These are phyloP conservation scores for Trididemnum nubilum DNA, from an alignment of 23 tunicate species.

Conservation along the genomic window DNA sequence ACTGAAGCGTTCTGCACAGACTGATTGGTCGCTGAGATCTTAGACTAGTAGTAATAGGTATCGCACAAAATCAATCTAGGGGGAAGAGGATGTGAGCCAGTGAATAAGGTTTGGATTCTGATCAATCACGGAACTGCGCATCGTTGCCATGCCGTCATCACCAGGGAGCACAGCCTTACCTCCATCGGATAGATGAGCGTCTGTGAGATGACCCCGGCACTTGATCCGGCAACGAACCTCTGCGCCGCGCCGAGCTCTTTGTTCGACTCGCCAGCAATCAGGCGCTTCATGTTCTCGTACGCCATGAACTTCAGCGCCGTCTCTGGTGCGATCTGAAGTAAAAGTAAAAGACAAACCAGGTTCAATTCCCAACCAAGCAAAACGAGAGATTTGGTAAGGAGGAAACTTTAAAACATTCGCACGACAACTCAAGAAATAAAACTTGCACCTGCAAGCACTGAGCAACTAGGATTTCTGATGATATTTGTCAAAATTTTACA, in stretches of 20 bases:
- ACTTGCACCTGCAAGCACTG: not conserved
- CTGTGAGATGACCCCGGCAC: constrained; percentile 94
- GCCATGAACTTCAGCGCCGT: constrained; percentile 90
- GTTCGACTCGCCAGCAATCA: constrained; percentile 40
- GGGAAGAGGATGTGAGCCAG: too few relatives aligned
- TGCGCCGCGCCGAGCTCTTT: constrained; percentile 64
- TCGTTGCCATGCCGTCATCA: too few relatives aligned
- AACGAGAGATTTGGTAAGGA: not conserved
- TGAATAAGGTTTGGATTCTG: too few relatives aligned
- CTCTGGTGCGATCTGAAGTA: constrained; percentile 85
- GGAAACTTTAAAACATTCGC: not conserved
- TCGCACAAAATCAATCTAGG: too few relatives aligned
- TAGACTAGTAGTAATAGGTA: too few relatives aligned
- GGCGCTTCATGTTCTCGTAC: constrained; percentile 74
- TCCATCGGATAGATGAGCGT: constrained; percentile 94
- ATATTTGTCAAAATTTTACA: too few relatives aligned
- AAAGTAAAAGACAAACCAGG: not conserved
- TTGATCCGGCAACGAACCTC: constrained; percentile 83
- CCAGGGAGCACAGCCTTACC: too few relatives aligned
- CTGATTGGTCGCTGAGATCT: too few relatives aligned
- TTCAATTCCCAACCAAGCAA: not conserved
- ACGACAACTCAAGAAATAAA: not conserved
- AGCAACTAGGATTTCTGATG: too few relatives aligned
- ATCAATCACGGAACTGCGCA: too few relatives aligned
- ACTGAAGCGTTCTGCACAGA: too few relatives aligned